A percentile compares a stretch with the other conserved stretches of the same genome.
Conservation (phyloP, 2,113 vertebrate species). For the Dunckerocampus dactyliophorus region DNA sequence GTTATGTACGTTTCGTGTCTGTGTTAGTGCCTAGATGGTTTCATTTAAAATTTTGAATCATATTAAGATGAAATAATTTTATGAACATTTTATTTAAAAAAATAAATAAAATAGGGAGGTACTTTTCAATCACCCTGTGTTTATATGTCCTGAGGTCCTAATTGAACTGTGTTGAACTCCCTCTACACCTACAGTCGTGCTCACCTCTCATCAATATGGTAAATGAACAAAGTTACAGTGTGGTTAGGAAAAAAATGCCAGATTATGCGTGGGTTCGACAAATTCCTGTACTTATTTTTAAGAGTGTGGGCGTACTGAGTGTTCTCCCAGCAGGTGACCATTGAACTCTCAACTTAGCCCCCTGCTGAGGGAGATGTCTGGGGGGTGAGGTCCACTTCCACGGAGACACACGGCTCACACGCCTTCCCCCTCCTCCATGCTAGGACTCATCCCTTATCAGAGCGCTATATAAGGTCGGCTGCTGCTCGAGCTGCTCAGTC, state of each 20-base stretch:
- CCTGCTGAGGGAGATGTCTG: slow-evolving; percentile 50
- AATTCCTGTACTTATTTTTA: not conserved
- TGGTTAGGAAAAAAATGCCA: not conserved
- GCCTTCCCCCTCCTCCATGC: slow-evolving; percentile 33
- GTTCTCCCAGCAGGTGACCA: slow-evolving; percentile 60
- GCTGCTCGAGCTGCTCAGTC: slow-evolving; percentile 55
- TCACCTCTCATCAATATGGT: too few relatives aligned
- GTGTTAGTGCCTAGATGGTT: not conserved
- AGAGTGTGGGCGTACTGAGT: slow-evolving; percentile 22
- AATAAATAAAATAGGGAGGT: too few relatives aligned
- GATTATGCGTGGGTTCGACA: too few relatives aligned
- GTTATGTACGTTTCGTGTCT: not conserved
- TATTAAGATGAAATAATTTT: too few relatives aligned
- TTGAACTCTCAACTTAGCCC: slow-evolving; percentile 61
- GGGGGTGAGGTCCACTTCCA: slow-evolving; percentile 77
- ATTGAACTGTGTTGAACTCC: too few relatives aligned
- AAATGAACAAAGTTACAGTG: too few relatives aligned
- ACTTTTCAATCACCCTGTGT: too few relatives aligned
- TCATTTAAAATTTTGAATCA: too few relatives aligned
- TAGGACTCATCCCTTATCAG: slow-evolving; percentile 20
- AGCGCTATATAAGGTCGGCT: slow-evolving; percentile 64
- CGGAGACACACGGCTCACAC: slow-evolving; percentile 55
- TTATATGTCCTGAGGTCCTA: too few relatives aligned
- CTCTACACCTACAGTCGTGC: too few relatives aligned
- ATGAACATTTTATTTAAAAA: too few relatives aligned